A percentile compares a stretch with the other conserved stretches of the same genome.
Evolutionary conservation across 2,797 vertebrate genomes (phyloP).

Genomic region (Sebastes paucispinis): DNA sequence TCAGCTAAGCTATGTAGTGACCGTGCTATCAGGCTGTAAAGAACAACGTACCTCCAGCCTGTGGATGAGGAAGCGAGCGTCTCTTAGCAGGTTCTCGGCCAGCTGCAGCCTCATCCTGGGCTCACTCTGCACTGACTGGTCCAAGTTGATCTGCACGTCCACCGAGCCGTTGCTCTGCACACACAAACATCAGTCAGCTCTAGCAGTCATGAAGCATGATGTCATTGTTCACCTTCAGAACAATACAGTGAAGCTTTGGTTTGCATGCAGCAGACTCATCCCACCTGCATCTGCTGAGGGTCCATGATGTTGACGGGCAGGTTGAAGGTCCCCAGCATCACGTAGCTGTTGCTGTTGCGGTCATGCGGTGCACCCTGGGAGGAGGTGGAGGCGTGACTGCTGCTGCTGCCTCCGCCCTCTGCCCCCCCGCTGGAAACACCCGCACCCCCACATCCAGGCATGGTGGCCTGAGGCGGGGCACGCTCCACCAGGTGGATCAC

Average conservation of each 20-base stretch:
- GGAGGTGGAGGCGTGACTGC: constrained; percentile 74
- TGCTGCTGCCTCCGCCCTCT: constrained; percentile 71
- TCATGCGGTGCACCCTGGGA: constrained; percentile 81
- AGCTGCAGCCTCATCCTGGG: constrained; percentile 86
- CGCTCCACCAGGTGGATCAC: constrained; percentile 91
- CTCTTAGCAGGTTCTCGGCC: constrained; percentile 87
- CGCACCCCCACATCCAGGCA: constrained; percentile 73
- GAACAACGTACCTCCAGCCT: constrained; percentile 80
- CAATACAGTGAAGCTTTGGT: neutral
- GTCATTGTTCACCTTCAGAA: neutral
- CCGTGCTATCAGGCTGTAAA: neutral
- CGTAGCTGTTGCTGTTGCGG: constrained; percentile 90
- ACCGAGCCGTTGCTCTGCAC: constrained; percentile 80
- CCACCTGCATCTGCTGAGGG: constrained; percentile 79
- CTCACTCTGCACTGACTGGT: constrained; percentile 84
- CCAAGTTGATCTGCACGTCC: constrained; percentile 89
- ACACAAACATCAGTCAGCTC: constrained; percentile 15
- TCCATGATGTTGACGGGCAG: constrained; percentile 85
- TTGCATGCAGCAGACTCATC: neutral
- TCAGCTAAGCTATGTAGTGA: too few relatives aligned
- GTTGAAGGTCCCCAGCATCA: constrained; percentile 92
- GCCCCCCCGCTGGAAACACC: constrained; percentile 60
- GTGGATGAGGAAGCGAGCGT: constrained; percentile 81
- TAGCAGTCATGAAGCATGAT: neutral
- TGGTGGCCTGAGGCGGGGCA: constrained; percentile 85